Base-by-base conservation (phyloP, 2,888 invertebrate genomes). In the Baronia brevicornis region DNA sequence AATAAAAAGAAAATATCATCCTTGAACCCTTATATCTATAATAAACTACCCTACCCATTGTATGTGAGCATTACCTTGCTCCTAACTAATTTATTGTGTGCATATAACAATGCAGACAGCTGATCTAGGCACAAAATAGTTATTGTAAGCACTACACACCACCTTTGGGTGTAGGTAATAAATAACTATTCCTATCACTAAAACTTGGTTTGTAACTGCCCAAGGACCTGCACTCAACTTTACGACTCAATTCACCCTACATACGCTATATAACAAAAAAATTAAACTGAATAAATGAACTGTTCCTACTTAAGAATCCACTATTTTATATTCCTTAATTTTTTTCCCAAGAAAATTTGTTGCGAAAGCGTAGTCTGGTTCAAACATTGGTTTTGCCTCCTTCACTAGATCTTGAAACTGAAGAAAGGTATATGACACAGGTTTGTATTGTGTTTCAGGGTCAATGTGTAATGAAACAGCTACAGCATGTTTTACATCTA, bases 401-500 rank as follows among this genome's bases (percentile, higher is more conserved):
- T 70, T 57, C 24, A 92, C 72, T 22, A 94, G 64, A 33, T 90
- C 86, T 30, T 87, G 71, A 62, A 89, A 89, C 17, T 65, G 70
- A 11, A 94, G 50, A 43, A 84, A 67, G 34, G 72, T 64, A 65
- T 89, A 94, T 5, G 55, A 41, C 10, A 51, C 44, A 11, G 62
- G 48, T 24, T 45, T 29, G 15, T 48, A 38, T 6, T 53, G 44
- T 1, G 30, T 20, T 29, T 43, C 57, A 49, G 52, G 71, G 54
- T 51, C 73, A 11, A 45, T 38, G 33, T 61, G 68, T 33, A 88
- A 63, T 7, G 94, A 92, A 12, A 96, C 92, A 9, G 93, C 90
- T 9, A 93, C 91, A 60, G 92, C 90, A 72, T 97, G 94, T 31
- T 88, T 79, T 0, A 88, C 80, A 67, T 94, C 90, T 23, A 96